A percentile compares a stretch with the other conserved stretches of the same genome.
These are phyloP conservation scores for Alethe diademata DNA, from an alignment of 2,113 vertebrate genomes.

Conservation along the genomic window DNA sequence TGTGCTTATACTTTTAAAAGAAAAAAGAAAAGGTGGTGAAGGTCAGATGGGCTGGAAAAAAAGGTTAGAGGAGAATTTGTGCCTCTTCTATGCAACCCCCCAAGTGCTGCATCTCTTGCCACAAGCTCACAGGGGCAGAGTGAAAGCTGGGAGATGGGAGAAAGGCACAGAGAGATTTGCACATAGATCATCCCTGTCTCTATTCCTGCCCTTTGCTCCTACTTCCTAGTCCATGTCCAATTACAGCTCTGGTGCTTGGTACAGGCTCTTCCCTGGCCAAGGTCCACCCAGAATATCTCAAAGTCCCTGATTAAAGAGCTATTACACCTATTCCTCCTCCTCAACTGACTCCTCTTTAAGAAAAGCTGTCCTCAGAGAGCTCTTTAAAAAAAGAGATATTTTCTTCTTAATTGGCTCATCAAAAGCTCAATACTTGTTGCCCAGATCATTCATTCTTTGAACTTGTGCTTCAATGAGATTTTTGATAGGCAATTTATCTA, in stretches of 20 bases:
- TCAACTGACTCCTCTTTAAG: not conserved
- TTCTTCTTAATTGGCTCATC: not conserved
- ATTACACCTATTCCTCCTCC: not conserved
- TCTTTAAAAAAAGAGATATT: not conserved
- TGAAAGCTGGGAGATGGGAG: not conserved
- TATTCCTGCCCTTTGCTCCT: not conserved
- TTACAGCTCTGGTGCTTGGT: not conserved
- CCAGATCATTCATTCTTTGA: not conserved
- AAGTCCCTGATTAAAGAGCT: not conserved
- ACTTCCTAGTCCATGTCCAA: not conserved
- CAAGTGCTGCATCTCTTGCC: accelerated
- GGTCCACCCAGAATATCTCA: not conserved
- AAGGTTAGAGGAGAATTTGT: not conserved
- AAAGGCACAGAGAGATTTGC: not conserved
- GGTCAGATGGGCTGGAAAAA: not conserved
- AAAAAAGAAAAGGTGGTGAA: not conserved
- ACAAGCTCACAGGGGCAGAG: not conserved
- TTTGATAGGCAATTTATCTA: not conserved
- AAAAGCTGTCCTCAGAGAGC: not conserved
- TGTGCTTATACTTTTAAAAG: not conserved
- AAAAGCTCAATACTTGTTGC: not conserved
- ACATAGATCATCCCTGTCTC: not conserved
- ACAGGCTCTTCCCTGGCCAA: not conserved
- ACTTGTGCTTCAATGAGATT: not conserved
- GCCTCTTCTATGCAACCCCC: not conserved